Conservation (phyloP, 2,797 vertebrate species). For the Catharus ustulatus region DNA sequence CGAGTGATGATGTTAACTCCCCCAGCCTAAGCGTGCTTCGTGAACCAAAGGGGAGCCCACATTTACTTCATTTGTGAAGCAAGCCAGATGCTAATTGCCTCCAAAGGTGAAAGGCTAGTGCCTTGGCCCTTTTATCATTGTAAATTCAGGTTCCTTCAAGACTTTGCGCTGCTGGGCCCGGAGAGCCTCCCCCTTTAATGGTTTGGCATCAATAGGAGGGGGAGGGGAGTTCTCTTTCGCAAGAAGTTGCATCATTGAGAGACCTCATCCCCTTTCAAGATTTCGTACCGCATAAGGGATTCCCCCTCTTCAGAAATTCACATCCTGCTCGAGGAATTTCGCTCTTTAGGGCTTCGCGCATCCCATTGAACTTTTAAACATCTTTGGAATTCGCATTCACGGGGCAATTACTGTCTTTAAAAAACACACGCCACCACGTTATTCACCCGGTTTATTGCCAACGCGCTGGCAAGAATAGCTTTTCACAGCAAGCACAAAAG, state of each 20-base stretch:
- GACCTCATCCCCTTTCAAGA: constrained; percentile 59
- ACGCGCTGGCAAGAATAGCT: constrained; percentile 42
- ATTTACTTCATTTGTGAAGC: constrained; percentile 58
- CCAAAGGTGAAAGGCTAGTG: constrained; percentile 67
- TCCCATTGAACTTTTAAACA: constrained; percentile 63
- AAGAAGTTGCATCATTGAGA: constrained; percentile 63
- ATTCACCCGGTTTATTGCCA: constrained; percentile 64
- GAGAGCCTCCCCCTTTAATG: constrained; percentile 52
- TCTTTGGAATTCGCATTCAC: constrained; percentile 61
- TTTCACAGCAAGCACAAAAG: constrained; percentile 62
- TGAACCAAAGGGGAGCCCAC: constrained; percentile 65
- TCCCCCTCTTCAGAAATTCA: constrained; percentile 62
- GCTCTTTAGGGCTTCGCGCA: constrained; percentile 43
- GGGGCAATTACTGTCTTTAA: constrained; percentile 48
- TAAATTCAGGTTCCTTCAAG: constrained; percentile 64
- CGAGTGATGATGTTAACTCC: constrained; percentile 40
- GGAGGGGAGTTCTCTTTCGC: constrained; percentile 68
- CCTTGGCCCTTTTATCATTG: constrained; percentile 66
- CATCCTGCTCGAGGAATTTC: constrained; percentile 55
- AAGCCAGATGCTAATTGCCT: constrained; percentile 71
- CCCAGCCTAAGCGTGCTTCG: constrained; percentile 45
- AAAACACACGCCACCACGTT: constrained; percentile 49
- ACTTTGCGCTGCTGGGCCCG: constrained; percentile 33
- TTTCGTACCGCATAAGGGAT: constrained; percentile 56
- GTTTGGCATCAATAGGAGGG: constrained; percentile 61